Evolutionary conservation across 2,113 vertebrate species (phyloP), one percentile per base, ranked within the genome.

Genomic region (Rana temporaria): DNA sequence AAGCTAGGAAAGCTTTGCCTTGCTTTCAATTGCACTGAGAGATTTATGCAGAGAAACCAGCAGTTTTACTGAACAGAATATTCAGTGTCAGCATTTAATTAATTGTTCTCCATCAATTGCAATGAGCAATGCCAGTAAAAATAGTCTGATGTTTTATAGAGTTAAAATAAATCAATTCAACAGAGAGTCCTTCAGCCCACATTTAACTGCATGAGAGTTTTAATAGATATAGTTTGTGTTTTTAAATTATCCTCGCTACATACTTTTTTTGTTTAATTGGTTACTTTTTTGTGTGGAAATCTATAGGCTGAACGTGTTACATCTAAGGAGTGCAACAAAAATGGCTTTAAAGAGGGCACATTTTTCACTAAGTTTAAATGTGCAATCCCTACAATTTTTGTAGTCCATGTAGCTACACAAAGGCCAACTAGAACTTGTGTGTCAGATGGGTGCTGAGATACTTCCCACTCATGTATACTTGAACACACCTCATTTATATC

Each of bases 101-200:
- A 82, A 82, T 82, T 82, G 81, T 82, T 76, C 81, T 76, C 81
- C 81, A 82, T 82, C 81, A 82, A 82, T 60, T 82, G 81, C 81
- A 82, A 82, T 82, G 81, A 82, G 81, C 72, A 82, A 75, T 82
- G 81, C 81, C 81, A 82, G 72, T 82, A 76, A 82, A 82, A 82
- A 82, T 82, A 76, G 81, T 82, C 63, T 67, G 71, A 67, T 67
- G 63, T 76, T 82, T 82, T 82, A 82, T 34, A 80, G 64, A 38
- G 34, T 20, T 60, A 26, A 38, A 76, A 82, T 82, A 82, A 82
- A 76, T 82, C 81, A 82, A 52, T 82, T 67, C 71, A 68, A 48
- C 57, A 20, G 38, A 65, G 48, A 60, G 48, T 82, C 81, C 71
- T 76, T 82, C 72, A 67, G 62, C 62, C 62, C 48, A 67, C 60